phyloP scores from a whole-genome alignment of 2,113 vertebrate species.

The Oenanthe oenanthe region DNA sequence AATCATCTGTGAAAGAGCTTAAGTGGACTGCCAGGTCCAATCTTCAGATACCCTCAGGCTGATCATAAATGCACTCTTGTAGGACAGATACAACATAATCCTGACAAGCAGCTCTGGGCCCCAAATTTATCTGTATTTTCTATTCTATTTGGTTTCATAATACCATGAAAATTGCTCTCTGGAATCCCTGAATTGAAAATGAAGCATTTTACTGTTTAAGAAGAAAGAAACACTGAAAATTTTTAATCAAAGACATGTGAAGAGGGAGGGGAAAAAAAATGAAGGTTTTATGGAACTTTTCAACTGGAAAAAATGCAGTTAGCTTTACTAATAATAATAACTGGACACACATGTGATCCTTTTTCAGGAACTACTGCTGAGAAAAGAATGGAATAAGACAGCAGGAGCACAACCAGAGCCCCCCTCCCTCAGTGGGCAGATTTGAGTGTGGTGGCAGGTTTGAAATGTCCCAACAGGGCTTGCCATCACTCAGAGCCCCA shows the following conservation, averaged over 20 bases:
- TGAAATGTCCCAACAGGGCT: not conserved
- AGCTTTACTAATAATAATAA: not conserved
- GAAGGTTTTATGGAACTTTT: not conserved
- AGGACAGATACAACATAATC: not conserved
- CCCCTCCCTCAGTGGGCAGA: not conserved
- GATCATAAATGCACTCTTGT: not conserved
- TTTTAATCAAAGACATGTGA: not conserved
- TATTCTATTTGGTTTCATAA: not conserved
- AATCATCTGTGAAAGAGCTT: conserved; percentile 18
- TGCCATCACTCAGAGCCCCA: not conserved
- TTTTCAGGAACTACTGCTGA: not conserved
- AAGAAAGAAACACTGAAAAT: not conserved
- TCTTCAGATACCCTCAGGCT: not conserved
- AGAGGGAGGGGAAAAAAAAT: accelerated
- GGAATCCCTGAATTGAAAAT: not conserved
- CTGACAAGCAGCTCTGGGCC: not conserved
- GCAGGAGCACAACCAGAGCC: not conserved
- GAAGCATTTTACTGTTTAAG: not conserved
- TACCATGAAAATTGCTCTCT: not conserved
- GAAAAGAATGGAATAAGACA: not conserved
- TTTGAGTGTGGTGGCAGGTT: not conserved
- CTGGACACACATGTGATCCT: not conserved
- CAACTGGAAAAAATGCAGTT: conserved; percentile 19
- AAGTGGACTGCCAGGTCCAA: not conserved
- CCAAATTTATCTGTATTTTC: not conserved